Conservation (phyloP, 2,113 vertebrate species). For the Sarotherodon lohbergeri region DNA sequence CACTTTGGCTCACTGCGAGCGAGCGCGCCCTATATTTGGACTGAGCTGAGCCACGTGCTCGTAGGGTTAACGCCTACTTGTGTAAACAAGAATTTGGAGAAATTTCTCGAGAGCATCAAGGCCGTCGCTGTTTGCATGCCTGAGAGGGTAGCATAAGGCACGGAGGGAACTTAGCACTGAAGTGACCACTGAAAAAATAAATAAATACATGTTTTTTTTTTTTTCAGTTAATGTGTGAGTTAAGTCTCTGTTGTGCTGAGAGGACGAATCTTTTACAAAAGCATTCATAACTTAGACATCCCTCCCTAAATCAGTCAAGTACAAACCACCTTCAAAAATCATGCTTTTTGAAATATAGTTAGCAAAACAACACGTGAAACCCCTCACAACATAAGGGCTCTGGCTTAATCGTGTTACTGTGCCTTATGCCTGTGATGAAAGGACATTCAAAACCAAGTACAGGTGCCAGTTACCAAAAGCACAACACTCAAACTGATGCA, state of each 20-base stretch:
- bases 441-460: neutral
- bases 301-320: too few species aligned
- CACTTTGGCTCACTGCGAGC: constrained; percentile 40
- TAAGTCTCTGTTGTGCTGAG: neutral
- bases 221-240: neutral
- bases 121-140: neutral
- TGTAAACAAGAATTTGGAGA: constrained; percentile 36
- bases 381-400: neutral
- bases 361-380: neutral
- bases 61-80: constrained; percentile 57
- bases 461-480: neutral
- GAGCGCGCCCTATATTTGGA: constrained; percentile 63
- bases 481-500: neutral
- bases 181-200: neutral
- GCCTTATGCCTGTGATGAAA: neutral
- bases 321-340: neutral
- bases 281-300: neutral
- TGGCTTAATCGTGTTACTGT: neutral
- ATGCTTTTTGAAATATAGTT: neutral
- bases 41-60: constrained; percentile 52
- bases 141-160: neutral
- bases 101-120: constrained; percentile 15
- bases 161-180: neutral
- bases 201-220: neutral
- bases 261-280: neutral